Evolutionary conservation across 1,140 invertebrate genomes (phyloP).

Genomic region (Planococcus citri): DNA sequence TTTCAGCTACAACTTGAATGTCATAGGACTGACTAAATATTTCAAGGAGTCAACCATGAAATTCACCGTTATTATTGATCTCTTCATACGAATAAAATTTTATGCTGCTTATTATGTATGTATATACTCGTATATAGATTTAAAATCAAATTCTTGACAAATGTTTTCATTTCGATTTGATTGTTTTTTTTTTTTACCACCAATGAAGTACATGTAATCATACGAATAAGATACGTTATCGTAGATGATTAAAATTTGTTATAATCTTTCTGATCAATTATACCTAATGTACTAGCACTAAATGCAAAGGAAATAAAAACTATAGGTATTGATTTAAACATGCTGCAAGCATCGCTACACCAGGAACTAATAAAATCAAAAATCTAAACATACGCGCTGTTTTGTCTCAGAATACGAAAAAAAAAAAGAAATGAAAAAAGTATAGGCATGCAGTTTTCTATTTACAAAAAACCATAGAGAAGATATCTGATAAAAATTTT

Average conservation of each 20-base stretch:
- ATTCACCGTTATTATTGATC: too few relatives aligned
- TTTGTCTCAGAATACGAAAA: background rate
- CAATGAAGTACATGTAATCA: too few relatives aligned
- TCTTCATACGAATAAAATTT: too few relatives aligned
- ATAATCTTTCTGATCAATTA: background rate
- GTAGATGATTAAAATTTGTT: background rate
- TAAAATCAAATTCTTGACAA: too few relatives aligned
- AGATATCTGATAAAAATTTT: background rate
- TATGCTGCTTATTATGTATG: too few relatives aligned
- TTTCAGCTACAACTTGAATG: too few relatives aligned
- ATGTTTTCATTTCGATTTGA: background rate
- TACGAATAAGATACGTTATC: too few relatives aligned
- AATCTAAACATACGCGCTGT: background rate
- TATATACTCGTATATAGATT: too few relatives aligned
- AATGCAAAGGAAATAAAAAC: background rate
- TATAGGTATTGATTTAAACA: background rate
- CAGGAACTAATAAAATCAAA: slow-evolving; percentile 3
- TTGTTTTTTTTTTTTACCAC: too few relatives aligned
- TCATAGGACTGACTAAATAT: too few relatives aligned
- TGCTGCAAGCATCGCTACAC: background rate
- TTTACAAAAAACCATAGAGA: background rate
- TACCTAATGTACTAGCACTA: background rate
- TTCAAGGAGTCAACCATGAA: too few relatives aligned
- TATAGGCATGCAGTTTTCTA: background rate
- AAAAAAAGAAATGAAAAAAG: background rate